Evolutionary conservation across 92 coral and sea anemone species (phyloP).

Genomic region (Plumapathes pennacea): DNA sequence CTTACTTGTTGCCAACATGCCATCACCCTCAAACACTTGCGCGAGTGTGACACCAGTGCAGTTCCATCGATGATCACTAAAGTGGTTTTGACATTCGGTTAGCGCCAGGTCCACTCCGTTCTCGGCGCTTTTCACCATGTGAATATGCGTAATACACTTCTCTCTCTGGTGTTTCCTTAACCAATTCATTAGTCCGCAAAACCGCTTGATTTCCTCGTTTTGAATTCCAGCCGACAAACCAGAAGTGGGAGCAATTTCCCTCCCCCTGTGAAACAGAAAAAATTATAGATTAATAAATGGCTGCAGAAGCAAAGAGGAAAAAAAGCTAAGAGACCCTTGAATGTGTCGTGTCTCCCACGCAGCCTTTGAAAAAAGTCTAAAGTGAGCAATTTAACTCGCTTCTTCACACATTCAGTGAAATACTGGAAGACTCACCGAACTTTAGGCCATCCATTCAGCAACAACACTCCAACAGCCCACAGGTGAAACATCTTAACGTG

Average conservation of each 20-base stretch:
- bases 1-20: constrained; percentile 81
- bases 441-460: too few relatives aligned
- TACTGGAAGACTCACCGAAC: too few relatives aligned
- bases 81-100: constrained; percentile 74
- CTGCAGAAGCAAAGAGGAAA: too few relatives aligned
- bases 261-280: constrained; percentile 40
- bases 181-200: constrained; percentile 64
- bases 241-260: background rate
- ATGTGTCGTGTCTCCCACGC: too few relatives aligned
- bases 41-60: constrained; percentile 81
- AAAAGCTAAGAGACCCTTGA: too few relatives aligned
- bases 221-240: background rate
- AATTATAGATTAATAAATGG: too few relatives aligned
- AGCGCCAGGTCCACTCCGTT: constrained; percentile 77
- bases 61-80: constrained; percentile 81
- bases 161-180: constrained; percentile 57
- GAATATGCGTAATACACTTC: constrained; percentile 52
- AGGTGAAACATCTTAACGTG: too few relatives aligned
- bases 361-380: too few relatives aligned
- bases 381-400: too few relatives aligned
- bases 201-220: constrained; percentile 24
- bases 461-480: too few relatives aligned
- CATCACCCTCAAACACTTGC: constrained; percentile 69
- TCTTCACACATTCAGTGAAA: too few relatives aligned
- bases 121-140: constrained; percentile 51